phyloP scores from a whole-genome alignment of 2,797 vertebrate species.

The Vireo griseus region DNA sequence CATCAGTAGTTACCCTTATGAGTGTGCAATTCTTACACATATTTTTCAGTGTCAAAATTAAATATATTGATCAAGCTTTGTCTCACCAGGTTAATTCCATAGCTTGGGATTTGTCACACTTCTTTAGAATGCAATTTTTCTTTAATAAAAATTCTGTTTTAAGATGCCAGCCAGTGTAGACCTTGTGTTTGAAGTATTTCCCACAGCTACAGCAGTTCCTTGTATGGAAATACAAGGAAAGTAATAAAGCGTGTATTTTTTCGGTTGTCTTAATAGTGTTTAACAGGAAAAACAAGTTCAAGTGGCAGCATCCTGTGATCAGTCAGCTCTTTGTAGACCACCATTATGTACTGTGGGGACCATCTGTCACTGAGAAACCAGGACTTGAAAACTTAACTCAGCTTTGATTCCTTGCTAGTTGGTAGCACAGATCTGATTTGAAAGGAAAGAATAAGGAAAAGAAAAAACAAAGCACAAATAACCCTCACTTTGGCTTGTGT shows the following conservation, averaged over 20 bases:
- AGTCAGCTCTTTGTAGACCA: slow-evolving; percentile 11
- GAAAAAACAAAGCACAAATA: neutral
- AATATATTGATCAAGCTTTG: neutral
- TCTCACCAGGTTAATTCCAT: neutral
- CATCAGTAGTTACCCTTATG: neutral
- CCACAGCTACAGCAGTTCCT: neutral
- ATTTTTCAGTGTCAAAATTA: neutral
- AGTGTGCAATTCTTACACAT: neutral
- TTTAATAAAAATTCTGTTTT: neutral
- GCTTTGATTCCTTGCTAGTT: neutral
- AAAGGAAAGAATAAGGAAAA: neutral
- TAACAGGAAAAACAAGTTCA: neutral
- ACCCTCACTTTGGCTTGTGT: neutral
- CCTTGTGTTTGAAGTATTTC: neutral
- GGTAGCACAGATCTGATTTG: neutral
- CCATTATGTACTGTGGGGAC: neutral
- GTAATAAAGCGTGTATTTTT: neutral
- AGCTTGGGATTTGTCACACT: neutral
- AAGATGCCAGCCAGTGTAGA: neutral
- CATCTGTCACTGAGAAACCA: slow-evolving; percentile 7
- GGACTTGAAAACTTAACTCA: neutral
- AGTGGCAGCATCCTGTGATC: neutral
- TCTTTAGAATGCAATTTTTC: neutral
- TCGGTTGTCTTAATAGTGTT: neutral
- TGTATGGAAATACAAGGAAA: neutral